Evolutionary conservation across 2,113 vertebrate genomes (phyloP), one percentile per base, ranked within the genome.

Genomic region (Dinomys branickii): DNA sequence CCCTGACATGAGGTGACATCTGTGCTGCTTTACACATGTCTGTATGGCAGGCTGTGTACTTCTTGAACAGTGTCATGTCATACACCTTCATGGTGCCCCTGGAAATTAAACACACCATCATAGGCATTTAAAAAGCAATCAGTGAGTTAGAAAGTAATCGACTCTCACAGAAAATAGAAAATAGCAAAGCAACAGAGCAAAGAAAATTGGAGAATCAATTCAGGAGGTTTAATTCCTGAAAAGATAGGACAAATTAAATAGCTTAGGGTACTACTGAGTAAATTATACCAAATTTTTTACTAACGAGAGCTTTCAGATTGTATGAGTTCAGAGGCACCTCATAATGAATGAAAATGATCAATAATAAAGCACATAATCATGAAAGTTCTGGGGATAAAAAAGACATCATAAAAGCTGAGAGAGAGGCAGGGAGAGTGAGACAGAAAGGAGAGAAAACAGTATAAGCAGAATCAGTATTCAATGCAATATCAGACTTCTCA

Each of bases 241-340:
- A 44, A 90, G 85, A 54, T 10, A 85, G 26, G 59, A 94, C n/a
- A 94, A 33, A 96, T 73, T 84, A 96, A 90, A 87, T 73, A 11
- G 52, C 52, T 38, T 7, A 71, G 10, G 52, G 41, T 69, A 58
- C 80, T 85, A 96, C 17, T 8, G 61, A 85, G 77, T 38, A 97
- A 96, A 90, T 90, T 30, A 95, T 33, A 78, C 2, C 67, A 71
- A 87, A 78, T 7, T 26, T 73, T 50, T 77, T 75, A 3, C 33
- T 52, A n/a, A 81, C 87, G n/a, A 58, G 28, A 33, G 41, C 80
- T 96, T 96, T 83, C 26, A 59, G 22, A 85, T 30, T 41, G 54
- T 65, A 78, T 88, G 61, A 14, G 28, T 47, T 85, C n/a, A 75
- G 95, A 85, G 26, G 7, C 12, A 47, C 12, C 63, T 30, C 2